Conservation (phyloP, 1,140 invertebrate genomes). For the Panonychus citri region DNA sequence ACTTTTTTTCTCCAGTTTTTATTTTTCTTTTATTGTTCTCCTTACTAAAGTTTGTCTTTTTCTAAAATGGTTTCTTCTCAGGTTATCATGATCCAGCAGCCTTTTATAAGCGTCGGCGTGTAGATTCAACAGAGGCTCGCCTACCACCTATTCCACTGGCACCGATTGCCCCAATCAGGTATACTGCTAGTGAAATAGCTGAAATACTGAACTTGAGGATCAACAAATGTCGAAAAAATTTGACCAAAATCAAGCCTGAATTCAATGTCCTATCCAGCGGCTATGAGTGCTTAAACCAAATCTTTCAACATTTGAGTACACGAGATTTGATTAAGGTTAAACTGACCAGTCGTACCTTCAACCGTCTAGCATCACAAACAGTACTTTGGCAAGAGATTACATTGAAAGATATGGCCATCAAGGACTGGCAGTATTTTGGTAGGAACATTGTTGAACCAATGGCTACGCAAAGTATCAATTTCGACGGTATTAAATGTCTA, state of each 20-base stretch:
- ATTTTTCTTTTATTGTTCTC: too few species aligned
- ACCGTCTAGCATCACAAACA: neutral
- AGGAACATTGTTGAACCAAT: neutral
- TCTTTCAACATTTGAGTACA: conserved; percentile 2
- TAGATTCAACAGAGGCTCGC: neutral
- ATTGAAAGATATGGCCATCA: conserved; percentile 1
- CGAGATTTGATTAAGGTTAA: conserved; percentile 3
- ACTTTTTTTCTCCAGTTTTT: too few species aligned
- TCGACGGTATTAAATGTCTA: neutral
- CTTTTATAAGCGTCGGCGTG: too few species aligned
- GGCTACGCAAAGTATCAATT: neutral
- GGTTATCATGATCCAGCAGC: too few species aligned
- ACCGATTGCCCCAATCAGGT: conserved; percentile 2
- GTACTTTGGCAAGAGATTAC: conserved; percentile 1
- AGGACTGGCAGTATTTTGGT: conserved; percentile 4
- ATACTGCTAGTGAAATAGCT: neutral
- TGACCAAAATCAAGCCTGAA: neutral
- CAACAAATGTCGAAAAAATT: neutral
- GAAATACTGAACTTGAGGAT: neutral
- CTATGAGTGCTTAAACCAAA: neutral
- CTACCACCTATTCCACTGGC: neutral
- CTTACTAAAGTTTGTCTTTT: too few species aligned
- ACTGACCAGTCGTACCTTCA: conserved; percentile 1
- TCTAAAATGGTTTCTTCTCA: too few species aligned
- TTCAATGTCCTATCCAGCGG: neutral